Conservation (phyloP, 2,797 vertebrate genomes). For the Cuniculus paca region DNA sequence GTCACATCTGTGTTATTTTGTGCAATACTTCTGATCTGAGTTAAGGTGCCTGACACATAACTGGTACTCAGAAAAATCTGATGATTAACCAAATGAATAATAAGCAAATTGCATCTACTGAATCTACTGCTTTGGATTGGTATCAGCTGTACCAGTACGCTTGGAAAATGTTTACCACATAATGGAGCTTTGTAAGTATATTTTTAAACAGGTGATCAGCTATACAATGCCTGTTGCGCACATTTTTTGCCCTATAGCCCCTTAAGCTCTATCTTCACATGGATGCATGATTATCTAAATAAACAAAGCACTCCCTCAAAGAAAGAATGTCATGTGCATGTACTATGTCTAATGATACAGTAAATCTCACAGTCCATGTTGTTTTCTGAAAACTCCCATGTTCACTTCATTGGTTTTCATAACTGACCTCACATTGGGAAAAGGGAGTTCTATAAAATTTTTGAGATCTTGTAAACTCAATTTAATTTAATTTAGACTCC, state of each 20-base stretch:
- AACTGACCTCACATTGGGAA: neutral
- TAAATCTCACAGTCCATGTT: neutral
- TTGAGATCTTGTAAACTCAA: constrained; percentile 43
- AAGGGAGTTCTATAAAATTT: constrained; percentile 40
- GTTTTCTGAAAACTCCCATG: neutral
- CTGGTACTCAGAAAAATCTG: neutral
- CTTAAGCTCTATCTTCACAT: neutral
- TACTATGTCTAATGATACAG: neutral
- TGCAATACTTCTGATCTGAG: neutral
- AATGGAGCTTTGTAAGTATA: neutral
- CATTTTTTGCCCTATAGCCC: neutral
- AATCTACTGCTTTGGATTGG: neutral
- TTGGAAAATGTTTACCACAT: neutral
- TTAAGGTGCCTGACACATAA: neutral
- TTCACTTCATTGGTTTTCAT: neutral
- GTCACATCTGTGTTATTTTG: neutral
- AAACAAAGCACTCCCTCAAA: neutral
- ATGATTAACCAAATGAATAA: neutral
- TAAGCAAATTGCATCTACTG: too few species aligned
- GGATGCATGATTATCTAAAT: neutral
- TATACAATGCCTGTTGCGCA: neutral
- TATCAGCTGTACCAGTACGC: neutral
- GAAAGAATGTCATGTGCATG: neutral
- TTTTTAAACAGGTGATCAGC: neutral
- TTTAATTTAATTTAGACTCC: constrained; percentile 60